Percentiles rank a stretch among this genome's conserved stretches.
These are phyloP conservation scores for Galbula dea DNA, from an alignment of 2,113 vertebrate species.

Conservation along the genomic window DNA sequence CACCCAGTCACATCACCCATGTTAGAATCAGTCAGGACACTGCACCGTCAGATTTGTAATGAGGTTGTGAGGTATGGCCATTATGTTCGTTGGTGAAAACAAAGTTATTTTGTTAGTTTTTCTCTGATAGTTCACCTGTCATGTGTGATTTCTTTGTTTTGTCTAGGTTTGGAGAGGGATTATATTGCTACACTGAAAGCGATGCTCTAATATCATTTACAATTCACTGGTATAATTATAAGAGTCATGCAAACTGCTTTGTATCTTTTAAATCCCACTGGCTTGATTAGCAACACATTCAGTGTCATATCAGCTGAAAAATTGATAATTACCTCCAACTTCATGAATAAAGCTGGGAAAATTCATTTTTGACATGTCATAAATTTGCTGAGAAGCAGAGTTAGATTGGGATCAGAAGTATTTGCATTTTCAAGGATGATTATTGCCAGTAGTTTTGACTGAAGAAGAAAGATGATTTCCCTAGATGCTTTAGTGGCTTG, in stretches of 20 bases:
- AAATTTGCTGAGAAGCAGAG: conserved; percentile 39
- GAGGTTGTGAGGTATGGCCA: background rate
- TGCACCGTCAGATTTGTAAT: background rate
- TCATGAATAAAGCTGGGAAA: conserved; percentile 20
- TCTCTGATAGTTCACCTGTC: background rate
- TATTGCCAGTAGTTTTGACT: conserved; percentile 37
- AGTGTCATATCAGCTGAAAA: background rate
- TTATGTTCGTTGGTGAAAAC: background rate
- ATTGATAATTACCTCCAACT: background rate
- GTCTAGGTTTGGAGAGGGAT: background rate
- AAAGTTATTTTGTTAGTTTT: background rate
- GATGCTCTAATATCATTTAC: background rate
- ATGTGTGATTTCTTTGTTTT: background rate
- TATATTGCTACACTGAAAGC: background rate
- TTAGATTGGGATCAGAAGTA: conserved; percentile 8
- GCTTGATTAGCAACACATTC: conserved; percentile 7
- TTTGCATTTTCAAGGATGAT: conserved; percentile 43
- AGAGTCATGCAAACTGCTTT: background rate
- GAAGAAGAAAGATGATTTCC: conserved; percentile 48
- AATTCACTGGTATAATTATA: background rate
- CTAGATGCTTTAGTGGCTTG: conserved; percentile 25
- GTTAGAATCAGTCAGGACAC: background rate
- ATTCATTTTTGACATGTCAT: conserved; percentile 1
- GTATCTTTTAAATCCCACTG: background rate
- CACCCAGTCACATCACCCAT: fast-evolving